Evolutionary conservation across 23 tunicate genomes (phyloP), one percentile per base, ranked within the genome.

Genomic region (Ascidia mentula): DNA sequence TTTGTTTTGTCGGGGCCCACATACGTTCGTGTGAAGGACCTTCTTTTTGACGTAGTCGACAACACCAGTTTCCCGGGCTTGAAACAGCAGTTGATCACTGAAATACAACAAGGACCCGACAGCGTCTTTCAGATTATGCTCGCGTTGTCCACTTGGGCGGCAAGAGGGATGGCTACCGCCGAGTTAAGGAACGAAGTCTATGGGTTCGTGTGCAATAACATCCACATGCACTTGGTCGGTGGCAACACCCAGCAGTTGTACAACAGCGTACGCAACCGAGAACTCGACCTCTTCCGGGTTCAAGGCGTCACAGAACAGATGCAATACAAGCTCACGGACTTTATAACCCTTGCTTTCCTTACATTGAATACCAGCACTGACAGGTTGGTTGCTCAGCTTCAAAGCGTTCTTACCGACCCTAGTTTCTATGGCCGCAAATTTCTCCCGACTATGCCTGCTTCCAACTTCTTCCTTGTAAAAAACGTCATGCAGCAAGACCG

Each of bases 361-460:
- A 40, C 83, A 33, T 39, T 78, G n/a, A 20, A 61, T 59, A 70
- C 84, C 36, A 69, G 40, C 37, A 37, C 32, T 26, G 73, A 77
- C 6, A 36, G 77, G 5, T 72, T 84, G 72, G 60, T 77, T 6
- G 18, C 76, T 34, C 38, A 77, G 9, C 60, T 84, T 9, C 20
- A 45, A 20, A 36, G 46, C 40, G 15, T 84, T 31, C 69, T 84
- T 36, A 40, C 40, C 8, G 26, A 84, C 37, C 88, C 88, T 24
- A 40, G 40, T 7, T 42, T 61, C 26, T 31, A 7, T 40, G 42
- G 38, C 9, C 38, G 40, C 37, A 53, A 69, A 9, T 84, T 84
- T 69, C 36, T 84, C 9, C 88, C 89, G 0, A 85, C 89, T 17
- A 85, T 85, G 89, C 89, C 89, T 4, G 78, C 59, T 22, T 77